These are phyloP conservation scores for Porites divaricata DNA, from an alignment of 92 coral and sea anemone genomes.

Conservation along the genomic window DNA sequence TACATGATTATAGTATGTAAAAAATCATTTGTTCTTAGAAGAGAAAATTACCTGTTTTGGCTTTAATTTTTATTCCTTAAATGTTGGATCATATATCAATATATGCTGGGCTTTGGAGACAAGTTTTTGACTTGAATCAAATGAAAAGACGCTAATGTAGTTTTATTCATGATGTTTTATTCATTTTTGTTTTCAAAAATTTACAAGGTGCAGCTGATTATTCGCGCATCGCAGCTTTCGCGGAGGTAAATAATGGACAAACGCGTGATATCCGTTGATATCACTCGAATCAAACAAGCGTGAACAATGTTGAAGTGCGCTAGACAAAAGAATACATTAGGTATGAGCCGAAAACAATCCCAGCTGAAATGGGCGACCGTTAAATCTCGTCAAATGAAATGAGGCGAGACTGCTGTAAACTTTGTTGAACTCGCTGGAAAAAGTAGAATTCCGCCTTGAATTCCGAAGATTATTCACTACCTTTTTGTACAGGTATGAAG, in stretches of 20 bases:
- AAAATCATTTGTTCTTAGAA: neutral
- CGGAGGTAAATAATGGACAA: slow-evolving; percentile 10
- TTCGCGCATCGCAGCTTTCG: neutral
- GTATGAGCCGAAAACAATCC: slow-evolving; percentile 7
- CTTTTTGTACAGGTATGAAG: slow-evolving; percentile 15
- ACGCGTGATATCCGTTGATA: slow-evolving; percentile 38
- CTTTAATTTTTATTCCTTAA: too few species aligned
- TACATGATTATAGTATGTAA: neutral
- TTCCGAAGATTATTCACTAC: neutral
- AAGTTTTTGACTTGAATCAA: neutral
- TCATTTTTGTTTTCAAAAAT: neutral
- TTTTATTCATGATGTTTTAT: neutral
- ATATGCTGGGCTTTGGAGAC: neutral
- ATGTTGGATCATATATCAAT: too few species aligned
- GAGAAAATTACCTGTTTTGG: too few species aligned
- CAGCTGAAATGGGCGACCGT: slow-evolving; percentile 38
- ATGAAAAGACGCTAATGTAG: neutral
- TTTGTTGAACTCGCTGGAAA: neutral
- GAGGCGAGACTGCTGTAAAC: slow-evolving; percentile 16
- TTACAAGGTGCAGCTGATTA: slow-evolving; percentile 31
- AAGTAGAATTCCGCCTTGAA: neutral
- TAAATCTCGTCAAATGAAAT: slow-evolving; percentile 12
- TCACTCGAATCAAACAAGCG: slow-evolving; percentile 23
- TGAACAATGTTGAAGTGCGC: slow-evolving; percentile 8
- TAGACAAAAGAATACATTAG: slow-evolving; percentile 67